Percentiles rank a stretch among this genome's conserved stretches.
phyloP scores from a whole-genome alignment of 2,113 vertebrate genomes.

The Psittacus erithacus region DNA sequence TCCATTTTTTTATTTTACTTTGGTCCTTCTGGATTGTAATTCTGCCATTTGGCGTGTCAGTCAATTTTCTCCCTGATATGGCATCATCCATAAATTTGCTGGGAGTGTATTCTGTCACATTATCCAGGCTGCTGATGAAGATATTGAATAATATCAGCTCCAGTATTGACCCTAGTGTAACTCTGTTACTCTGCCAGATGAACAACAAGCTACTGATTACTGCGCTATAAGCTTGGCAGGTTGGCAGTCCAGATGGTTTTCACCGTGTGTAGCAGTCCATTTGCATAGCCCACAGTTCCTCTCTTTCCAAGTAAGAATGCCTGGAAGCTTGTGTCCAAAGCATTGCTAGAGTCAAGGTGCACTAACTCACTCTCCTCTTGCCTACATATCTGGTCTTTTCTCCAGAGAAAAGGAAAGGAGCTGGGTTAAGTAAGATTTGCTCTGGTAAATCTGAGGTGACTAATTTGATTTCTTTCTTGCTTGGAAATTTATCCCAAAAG shows the following conservation, averaged over 20 bases:
- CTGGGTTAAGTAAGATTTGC: background rate
- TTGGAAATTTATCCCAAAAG: background rate
- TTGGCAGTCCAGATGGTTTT: conserved; percentile 21
- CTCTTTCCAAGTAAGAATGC: background rate
- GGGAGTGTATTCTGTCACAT: background rate
- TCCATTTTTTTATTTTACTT: background rate
- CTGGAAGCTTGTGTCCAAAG: background rate
- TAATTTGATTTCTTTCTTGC: background rate
- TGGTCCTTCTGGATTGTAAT: background rate
- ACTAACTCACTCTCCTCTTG: background rate
- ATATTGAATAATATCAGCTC: conserved; percentile 7
- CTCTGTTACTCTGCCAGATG: conserved; percentile 32
- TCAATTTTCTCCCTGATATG: background rate
- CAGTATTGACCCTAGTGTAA: background rate
- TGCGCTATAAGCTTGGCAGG: background rate
- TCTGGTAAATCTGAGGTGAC: background rate
- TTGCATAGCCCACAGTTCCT: background rate
- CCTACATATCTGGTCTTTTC: background rate
- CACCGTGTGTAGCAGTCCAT: background rate
- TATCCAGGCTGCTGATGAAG: conserved; percentile 7
- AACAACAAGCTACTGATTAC: conserved; percentile 45
- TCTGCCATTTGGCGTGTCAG: background rate
- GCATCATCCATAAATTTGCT: conserved; percentile 34
- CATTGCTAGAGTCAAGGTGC: background rate
- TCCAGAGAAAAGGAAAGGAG: background rate